Conservation (phyloP, 1,140 invertebrate genomes). For the Parasteatoda tepidariorum region DNA sequence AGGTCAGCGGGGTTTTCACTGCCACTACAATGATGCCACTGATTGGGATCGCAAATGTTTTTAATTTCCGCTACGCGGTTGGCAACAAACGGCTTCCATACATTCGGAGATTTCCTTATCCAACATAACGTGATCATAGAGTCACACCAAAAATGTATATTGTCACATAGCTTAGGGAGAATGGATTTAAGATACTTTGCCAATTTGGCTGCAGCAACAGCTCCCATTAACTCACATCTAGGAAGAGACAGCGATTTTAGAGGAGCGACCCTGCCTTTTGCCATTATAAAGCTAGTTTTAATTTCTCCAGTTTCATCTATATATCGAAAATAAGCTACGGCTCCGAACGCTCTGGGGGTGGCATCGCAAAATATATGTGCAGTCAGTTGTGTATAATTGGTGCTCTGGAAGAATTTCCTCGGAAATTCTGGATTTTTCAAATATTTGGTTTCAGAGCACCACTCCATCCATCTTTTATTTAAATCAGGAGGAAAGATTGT, state of each 20-base stretch:
- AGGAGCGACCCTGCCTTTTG: too few species aligned
- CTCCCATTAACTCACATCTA: too few species aligned
- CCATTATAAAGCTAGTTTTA: neutral
- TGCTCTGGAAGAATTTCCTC: neutral
- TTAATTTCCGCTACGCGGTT: slow-evolving; percentile 4
- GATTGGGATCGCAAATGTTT: neutral
- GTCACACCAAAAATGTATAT: neutral
- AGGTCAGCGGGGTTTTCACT: neutral
- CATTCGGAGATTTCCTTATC: neutral
- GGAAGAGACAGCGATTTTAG: too few species aligned
- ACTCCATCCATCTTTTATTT: neutral
- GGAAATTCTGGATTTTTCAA: neutral
- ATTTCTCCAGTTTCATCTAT: too few species aligned
- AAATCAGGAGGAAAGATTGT: neutral
- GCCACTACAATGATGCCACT: slow-evolving; percentile 1
- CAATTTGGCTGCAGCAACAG: too few species aligned
- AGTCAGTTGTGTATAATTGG: neutral
- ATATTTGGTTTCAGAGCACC: too few species aligned
- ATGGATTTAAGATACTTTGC: too few species aligned
- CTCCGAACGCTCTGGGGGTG: neutral
- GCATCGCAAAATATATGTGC: neutral
- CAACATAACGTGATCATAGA: neutral
- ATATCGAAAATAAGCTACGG: neutral
- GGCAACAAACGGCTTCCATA: slow-evolving; percentile 13
- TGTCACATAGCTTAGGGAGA: too few species aligned